phyloP scores from a whole-genome alignment of 2,797 vertebrate species.

The Chaenodraco wilsoni region DNA sequence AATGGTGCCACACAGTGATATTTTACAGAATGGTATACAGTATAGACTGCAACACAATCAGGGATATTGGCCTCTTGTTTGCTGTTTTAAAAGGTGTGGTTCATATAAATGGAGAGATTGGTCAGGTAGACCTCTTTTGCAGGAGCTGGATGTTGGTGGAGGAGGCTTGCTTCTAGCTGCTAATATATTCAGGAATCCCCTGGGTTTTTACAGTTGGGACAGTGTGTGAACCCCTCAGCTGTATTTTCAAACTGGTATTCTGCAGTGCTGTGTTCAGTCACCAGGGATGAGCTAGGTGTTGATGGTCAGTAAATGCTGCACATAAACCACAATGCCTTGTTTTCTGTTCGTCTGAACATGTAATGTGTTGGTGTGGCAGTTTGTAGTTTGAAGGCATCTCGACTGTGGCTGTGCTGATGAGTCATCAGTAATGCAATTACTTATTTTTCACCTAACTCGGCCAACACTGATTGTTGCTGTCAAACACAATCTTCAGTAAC shows the following conservation, averaged over 20 bases:
- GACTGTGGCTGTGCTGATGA: constrained; percentile 1
- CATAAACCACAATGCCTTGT: not conserved
- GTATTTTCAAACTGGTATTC: not conserved
- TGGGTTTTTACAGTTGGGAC: not conserved
- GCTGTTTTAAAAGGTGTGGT: too few species aligned
- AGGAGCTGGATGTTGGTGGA: too few species aligned
- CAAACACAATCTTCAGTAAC: constrained; percentile 15
- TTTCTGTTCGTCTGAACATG: not conserved
- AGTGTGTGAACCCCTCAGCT: not conserved
- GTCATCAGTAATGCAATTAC: not conserved
- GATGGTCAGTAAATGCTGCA: constrained; percentile 6
- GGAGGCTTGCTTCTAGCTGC: not conserved
- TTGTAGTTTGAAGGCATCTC: not conserved
- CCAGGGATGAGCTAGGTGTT: not conserved
- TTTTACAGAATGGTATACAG: too few species aligned
- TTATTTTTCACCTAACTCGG: not conserved
- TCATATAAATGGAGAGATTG: not conserved
- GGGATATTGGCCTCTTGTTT: too few species aligned
- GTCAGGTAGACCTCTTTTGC: too few species aligned
- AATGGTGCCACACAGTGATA: too few species aligned
- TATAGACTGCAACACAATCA: too few species aligned
- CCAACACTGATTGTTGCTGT: not conserved
- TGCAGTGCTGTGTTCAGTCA: not conserved
- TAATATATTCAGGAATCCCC: not conserved
- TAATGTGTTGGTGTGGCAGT: not conserved